Evolutionary conservation across 2,113 vertebrate species (phyloP), one percentile per base, ranked within the genome.

Genomic region (Carassius gibelio): DNA sequence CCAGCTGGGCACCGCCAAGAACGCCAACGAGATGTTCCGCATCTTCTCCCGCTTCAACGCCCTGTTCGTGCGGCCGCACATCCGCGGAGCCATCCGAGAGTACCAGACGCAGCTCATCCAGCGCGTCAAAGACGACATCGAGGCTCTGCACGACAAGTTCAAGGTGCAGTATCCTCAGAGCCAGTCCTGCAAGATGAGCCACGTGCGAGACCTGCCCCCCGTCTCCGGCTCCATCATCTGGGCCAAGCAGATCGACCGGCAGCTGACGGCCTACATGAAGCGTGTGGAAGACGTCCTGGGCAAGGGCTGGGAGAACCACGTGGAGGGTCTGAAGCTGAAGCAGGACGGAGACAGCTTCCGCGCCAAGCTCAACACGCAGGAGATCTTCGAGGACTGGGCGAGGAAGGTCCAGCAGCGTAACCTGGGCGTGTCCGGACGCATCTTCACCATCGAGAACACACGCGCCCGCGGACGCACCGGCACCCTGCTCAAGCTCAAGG

Each of bases 111-210:
- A 99, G 68, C 91, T 99, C 45, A 99, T 99, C 90, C 98, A 99
- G 92, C 96, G 98, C 0, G 98, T 99, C 55, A 99, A 99, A 17
- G 98, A 99, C 0, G 98, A 99, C 90, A 99, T 99, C 0, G 98
- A 99, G 91, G 98, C 98, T 0, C 96, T 99, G 75, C 98, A 99
- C 0, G 98, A 99, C 92, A 99, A 99, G 91, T 99, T 99, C 91
- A 99, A 99, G 90, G 98, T 99, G 34, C 98, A 99, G 72, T 99
- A 99, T 88, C 98, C 98, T 0, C 98, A 99, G 91, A 99, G 98
- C 76, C 98, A 99, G 64, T 97, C 98, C 0, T 99, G 98, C 66
- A 99, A 99, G 92, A 99, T 99, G 98, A 99, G 98, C 89, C 98
- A 99, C 0, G 98, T 99, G 38, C 95, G 97, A 0, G 98, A 99